Evolutionary conservation across 2,888 invertebrate genomes (phyloP), one percentile per base, ranked within the genome.

Genomic region (Eilema depressum): DNA sequence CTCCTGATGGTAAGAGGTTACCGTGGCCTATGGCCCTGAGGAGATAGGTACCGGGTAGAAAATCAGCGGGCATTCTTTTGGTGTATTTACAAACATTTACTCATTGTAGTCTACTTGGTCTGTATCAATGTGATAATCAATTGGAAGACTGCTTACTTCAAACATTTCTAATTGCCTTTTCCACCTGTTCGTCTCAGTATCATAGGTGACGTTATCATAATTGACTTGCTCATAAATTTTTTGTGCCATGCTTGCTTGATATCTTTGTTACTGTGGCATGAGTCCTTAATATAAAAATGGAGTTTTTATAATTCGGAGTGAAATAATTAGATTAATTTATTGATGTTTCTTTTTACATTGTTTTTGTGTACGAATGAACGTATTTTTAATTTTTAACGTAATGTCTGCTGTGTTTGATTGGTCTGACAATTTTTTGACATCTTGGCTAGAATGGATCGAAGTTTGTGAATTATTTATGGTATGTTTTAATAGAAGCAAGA

Each of bases 161-260:
- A 30, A 33, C 53, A 66, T 28, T 66, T 57, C 57, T 5, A 57
- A 26, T 33, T 66, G 66, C 57, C 57, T 56, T 56, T 57, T 66
- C 66, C 66, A 66, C 25, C 53, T 57, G 57, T 57, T 17, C 17
- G 57, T 14, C 17, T 66, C 57, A 66, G 14, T 33, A 33, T 66
- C 66, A 5, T 66, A 56, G 11, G 56, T 65, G 17, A 65, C 12
- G 11, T 37, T 33, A 33, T 57, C 57, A 5, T 65, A 56, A 33
- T 56, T 65, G 17, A 65, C 57, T 33, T 10, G 33, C 1, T 66
- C 33, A 25, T 25, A 53, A 7, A 57, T 33, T 37, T 23, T 33
- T 37, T 53, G 57, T 33, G 66, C 66, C 66, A 66, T 66, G 33
- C 14, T 66, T 65, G 23, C 4, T 25, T 11, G 20, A 33, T 20